Evolutionary conservation across 1,140 invertebrate genomes (phyloP).

Genomic region (Campoletis sonorensis): DNA sequence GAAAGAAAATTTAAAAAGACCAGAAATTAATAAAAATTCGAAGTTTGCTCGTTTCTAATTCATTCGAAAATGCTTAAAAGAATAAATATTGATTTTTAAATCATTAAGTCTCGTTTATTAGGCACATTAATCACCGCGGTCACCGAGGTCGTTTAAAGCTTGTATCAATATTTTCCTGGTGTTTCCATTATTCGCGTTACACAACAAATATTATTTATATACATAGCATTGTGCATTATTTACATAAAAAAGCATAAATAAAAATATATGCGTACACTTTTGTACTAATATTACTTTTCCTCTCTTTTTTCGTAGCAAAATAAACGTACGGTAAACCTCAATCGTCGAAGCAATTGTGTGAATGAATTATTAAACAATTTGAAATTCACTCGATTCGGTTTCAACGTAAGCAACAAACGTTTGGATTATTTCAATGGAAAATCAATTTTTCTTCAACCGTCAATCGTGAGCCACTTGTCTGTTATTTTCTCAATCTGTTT

Average conservation of each 20-base stretch:
- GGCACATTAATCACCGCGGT: slow-evolving; percentile 9
- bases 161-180: neutral
- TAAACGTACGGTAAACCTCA: neutral
- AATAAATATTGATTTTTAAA: too few relatives aligned
- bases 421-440: neutral
- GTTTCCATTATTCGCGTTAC: neutral
- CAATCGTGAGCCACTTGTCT: slow-evolving; percentile 94
- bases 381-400: neutral
- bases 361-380: too few relatives aligned
- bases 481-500: slow-evolving; percentile 94
- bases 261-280: neutral
- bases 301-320: neutral
- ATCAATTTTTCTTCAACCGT: slow-evolving; percentile 70
- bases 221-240: slow-evolving; percentile 38
- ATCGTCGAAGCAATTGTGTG: too few relatives aligned
- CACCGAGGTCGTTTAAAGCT: neutral
- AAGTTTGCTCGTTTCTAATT: too few relatives aligned
- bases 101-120: neutral
- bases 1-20: too few relatives aligned
- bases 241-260: slow-evolving; percentile 43
- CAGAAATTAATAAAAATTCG: too few relatives aligned
- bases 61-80: too few relatives aligned
- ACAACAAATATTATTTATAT: slow-evolving; percentile 20
- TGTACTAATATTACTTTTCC: neutral
- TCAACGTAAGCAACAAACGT: neutral